Conservation (phyloP, 2,113 vertebrate genomes). For the Brachyhypopomus gauderio region DNA sequence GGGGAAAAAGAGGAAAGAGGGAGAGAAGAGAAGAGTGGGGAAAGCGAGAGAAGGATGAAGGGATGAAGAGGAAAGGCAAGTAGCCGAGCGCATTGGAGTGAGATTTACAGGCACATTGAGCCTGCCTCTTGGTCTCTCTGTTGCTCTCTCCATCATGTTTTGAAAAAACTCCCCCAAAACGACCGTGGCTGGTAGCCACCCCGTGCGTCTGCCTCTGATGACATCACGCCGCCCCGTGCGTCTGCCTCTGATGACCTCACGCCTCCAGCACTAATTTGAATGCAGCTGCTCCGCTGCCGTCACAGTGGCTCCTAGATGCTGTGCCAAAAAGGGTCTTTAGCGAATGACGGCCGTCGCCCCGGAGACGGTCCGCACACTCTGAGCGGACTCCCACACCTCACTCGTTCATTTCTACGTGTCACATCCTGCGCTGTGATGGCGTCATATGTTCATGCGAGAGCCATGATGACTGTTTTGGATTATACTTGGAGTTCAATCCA, state of each 20-base stretch:
- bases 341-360: slow-evolving; percentile 13
- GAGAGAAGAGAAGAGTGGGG: neutral
- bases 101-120: slow-evolving; percentile 37
- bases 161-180: no score
- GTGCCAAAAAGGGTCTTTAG: slow-evolving; percentile 39
- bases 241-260: neutral
- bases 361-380: neutral
- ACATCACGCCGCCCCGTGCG: no score
- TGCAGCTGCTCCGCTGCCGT: neutral
- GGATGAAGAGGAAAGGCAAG: neutral
- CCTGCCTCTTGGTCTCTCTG: neutral
- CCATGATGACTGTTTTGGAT: neutral
- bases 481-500: neutral
- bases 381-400: slow-evolving; percentile 20
- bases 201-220: no score
- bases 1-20: neutral
- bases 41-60: slow-evolving; percentile 10
- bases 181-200: neutral
- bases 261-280: neutral
- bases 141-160: neutral
- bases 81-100: slow-evolving; percentile 4
- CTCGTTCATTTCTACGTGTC: neutral
- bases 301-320: neutral
- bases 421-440: neutral
- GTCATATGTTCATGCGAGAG: neutral